Conservation (phyloP, 2,113 vertebrate genomes). For the Lathamus discolor region DNA sequence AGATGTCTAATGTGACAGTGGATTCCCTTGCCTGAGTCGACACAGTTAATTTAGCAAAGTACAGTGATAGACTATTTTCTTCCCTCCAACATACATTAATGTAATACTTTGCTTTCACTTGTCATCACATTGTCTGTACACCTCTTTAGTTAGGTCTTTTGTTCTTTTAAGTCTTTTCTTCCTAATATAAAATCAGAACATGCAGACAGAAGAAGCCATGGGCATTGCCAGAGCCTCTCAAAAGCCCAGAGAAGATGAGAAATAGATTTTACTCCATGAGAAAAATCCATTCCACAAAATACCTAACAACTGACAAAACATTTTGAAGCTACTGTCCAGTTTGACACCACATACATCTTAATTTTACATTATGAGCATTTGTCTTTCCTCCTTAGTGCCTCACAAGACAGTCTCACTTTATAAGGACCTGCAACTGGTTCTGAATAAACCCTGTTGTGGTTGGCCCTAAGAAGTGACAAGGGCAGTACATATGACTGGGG, state of each 20-base stretch:
- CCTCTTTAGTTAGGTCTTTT: neutral
- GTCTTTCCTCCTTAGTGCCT: neutral
- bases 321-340: neutral
- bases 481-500: neutral
- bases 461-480: neutral
- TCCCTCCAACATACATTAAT: neutral
- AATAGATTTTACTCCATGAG: neutral
- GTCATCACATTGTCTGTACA: neutral
- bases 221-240: neutral
- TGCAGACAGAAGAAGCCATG: neutral
- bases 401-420: neutral
- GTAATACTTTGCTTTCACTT: neutral
- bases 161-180: neutral
- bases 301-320: neutral
- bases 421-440: neutral
- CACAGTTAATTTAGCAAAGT: neutral
- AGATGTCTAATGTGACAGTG: neutral
- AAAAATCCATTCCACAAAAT: neutral
- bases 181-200: neutral
- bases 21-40: neutral
- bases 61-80: neutral
- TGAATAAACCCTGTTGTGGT: neutral
- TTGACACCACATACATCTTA: neutral
- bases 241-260: neutral
- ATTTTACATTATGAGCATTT: neutral